Evolutionary conservation across 2,797 vertebrate species (phyloP).

Genomic region (Sebastes itinus): DNA sequence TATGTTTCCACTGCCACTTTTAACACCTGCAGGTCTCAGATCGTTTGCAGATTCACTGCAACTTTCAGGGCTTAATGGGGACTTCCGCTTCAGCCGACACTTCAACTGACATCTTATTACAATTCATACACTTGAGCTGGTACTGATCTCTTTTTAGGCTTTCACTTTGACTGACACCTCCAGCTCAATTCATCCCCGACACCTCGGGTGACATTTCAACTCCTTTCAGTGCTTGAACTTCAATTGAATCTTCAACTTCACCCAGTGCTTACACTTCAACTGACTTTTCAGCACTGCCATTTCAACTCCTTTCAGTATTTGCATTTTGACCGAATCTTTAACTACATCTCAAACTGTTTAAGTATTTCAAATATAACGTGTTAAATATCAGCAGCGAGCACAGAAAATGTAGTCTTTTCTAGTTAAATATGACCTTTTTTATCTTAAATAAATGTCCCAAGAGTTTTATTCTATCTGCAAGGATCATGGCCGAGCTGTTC

Average conservation of each 20-base stretch:
- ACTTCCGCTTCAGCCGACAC: neutral
- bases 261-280: neutral
- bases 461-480: neutral
- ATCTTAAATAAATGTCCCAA: neutral
- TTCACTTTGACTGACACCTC: neutral
- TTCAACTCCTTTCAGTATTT: neutral
- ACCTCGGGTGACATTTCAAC: neutral
- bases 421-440: neutral
- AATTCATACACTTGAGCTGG: neutral
- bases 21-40: constrained; percentile 11
- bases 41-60: constrained; percentile 5
- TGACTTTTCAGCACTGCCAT: neutral
- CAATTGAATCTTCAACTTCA: neutral
- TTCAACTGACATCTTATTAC: neutral
- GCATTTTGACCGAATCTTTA: neutral
- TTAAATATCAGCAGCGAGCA: neutral
- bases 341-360: neutral
- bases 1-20: neutral
- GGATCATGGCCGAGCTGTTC: neutral
- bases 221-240: neutral
- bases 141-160: neutral
- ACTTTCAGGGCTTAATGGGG: neutral
- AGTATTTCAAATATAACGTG: neutral
- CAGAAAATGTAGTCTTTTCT: neutral
- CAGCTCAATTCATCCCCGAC: neutral